Evolutionary conservation across 2,888 invertebrate species (phyloP).

Genomic region (Eupithecia pulchellata): DNA sequence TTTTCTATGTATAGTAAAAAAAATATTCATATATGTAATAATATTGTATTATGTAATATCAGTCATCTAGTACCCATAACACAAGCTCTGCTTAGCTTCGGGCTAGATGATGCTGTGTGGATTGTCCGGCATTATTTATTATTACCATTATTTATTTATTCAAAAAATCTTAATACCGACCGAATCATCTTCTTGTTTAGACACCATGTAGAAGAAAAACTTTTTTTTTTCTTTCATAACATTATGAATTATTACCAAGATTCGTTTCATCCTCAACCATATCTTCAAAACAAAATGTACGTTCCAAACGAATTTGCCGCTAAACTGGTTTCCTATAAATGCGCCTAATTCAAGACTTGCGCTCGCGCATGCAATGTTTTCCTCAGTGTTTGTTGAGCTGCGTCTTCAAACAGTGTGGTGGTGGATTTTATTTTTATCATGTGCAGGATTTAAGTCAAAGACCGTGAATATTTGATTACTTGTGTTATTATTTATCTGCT

Average conservation of each 20-base stretch:
- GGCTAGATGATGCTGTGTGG: no score
- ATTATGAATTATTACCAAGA: background rate
- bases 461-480: background rate
- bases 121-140: no score
- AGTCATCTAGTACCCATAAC: no score
- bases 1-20: no score
- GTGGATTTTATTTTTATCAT: background rate
- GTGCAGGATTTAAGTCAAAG: background rate
- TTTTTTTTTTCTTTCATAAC: background rate
- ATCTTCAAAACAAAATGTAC: background rate
- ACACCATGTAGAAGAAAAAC: background rate
- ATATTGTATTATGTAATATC: no score
- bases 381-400: slow-evolving; percentile 39
- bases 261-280: background rate
- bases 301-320: slow-evolving; percentile 8
- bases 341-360: slow-evolving; percentile 23
- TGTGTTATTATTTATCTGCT: background rate
- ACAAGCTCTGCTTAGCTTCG: no score
- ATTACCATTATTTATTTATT: no score
- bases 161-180: no score
- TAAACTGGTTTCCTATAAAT: slow-evolving; percentile 34
- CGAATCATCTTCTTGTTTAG: no score
- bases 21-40: no score
- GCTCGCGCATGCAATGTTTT: slow-evolving; percentile 19
- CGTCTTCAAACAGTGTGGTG: slow-evolving; percentile 17